These are phyloP conservation scores for Chiloscyllium plagiosum DNA, from an alignment of 2,113 vertebrate genomes.

Conservation along the genomic window DNA sequence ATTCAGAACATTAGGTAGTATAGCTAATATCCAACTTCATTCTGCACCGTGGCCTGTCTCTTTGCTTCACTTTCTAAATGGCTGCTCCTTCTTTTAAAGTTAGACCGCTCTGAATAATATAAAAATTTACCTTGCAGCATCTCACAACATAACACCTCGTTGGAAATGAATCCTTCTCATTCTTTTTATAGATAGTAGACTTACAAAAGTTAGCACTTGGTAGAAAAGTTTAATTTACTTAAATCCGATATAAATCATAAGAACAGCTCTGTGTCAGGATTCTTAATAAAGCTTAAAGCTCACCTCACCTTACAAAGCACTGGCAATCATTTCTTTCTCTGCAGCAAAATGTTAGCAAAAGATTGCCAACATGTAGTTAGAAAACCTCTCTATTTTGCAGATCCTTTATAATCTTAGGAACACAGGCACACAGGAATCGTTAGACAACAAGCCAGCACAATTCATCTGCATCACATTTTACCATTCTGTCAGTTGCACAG, in stretches of 20 bases:
- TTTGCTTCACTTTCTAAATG: background rate
- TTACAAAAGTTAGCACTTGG: background rate
- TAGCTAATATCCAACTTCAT: background rate
- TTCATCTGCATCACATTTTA: background rate
- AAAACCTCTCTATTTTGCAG: background rate
- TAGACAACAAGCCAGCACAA: background rate
- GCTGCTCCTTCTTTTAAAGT: background rate
- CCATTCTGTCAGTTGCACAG: background rate
- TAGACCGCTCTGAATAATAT: background rate
- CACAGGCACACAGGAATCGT: background rate
- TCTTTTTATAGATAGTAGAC: background rate
- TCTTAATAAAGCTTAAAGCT: background rate
- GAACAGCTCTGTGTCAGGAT: background rate
- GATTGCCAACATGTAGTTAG: background rate
- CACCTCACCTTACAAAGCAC: background rate
- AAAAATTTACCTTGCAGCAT: background rate
- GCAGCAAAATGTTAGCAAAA: background rate
- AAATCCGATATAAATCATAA: background rate
- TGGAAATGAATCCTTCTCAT: background rate
- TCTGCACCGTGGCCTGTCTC: background rate
- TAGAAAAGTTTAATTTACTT: background rate
- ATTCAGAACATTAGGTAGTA: background rate
- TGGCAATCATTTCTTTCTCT: background rate
- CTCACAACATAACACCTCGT: background rate
- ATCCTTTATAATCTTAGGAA: background rate